These are phyloP conservation scores for Lasioglossum albipes DNA, from an alignment of 1,140 invertebrate genomes.

Conservation along the genomic window DNA sequence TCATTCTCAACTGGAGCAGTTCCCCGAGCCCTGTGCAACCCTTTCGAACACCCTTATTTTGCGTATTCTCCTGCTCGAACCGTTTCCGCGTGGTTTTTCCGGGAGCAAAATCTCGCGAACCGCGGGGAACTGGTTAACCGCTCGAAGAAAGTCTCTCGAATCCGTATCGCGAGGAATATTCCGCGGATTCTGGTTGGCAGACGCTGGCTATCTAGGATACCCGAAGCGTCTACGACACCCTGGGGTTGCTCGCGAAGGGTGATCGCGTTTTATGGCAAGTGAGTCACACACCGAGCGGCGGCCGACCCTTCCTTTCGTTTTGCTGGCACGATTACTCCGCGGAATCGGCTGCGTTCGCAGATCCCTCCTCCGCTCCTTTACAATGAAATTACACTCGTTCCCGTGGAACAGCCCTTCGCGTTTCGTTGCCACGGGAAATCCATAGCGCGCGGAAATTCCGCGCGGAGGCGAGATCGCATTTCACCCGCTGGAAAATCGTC, in stretches of 20 bases:
- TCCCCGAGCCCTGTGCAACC: neutral
- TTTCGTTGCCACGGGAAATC: neutral
- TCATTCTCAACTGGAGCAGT: neutral
- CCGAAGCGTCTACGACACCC: slow-evolving; percentile 31
- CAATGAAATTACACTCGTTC: slow-evolving; percentile 1
- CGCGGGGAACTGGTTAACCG: neutral
- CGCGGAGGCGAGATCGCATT: too few species aligned
- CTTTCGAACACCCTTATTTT: neutral
- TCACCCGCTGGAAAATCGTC: too few species aligned
- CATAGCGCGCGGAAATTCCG: neutral
- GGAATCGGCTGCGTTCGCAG: slow-evolving; percentile 30
- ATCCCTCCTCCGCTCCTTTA: slow-evolving; percentile 25
- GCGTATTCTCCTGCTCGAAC: neutral
- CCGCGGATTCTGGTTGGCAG: slow-evolving; percentile 2
- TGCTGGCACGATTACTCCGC: slow-evolving; percentile 40
- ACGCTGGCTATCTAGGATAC: neutral
- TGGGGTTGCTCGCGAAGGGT: slow-evolving; percentile 47
- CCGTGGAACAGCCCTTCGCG: too few species aligned
- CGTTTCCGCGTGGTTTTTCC: neutral
- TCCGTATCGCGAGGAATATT: neutral
- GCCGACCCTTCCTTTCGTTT: slow-evolving; percentile 26
- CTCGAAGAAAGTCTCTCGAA: neutral
- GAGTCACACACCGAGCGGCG: slow-evolving; percentile 51
- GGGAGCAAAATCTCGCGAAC: neutral
- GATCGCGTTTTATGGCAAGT: slow-evolving; percentile 65